Evolutionary conservation across 2,888 invertebrate species (phyloP).

Genomic region (Nephrotoma appendiculata): DNA sequence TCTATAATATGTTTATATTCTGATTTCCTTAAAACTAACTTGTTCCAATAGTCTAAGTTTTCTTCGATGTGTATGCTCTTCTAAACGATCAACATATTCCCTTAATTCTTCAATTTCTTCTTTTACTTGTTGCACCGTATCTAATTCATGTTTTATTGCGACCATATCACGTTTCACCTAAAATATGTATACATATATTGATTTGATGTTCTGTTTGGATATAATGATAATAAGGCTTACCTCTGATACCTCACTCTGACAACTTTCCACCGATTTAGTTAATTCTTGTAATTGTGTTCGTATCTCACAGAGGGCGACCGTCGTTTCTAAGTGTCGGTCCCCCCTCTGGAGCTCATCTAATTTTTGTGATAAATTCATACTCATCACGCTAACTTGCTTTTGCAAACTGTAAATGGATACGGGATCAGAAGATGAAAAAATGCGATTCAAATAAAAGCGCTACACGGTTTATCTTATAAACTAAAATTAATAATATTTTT

Average conservation of each 20-base stretch:
- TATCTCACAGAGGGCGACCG: constrained; percentile 87
- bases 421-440: background rate
- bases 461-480: background rate
- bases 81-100: constrained; percentile 82
- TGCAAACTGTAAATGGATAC: constrained; percentile 55
- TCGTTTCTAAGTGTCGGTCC: constrained; percentile 84
- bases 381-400: constrained; percentile 96
- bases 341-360: constrained; percentile 84
- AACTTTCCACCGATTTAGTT: constrained; percentile 88
- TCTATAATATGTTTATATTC: background rate
- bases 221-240: constrained; percentile 24
- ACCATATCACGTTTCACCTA: constrained; percentile 88
- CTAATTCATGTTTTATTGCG: constrained; percentile 85
- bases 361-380: constrained; percentile 88
- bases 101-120: constrained; percentile 87
- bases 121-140: constrained; percentile 88
- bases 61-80: constrained; percentile 80
- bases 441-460: background rate
- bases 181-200: background rate
- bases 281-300: constrained; percentile 84
- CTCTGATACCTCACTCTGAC: constrained; percentile 86
- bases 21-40: constrained; percentile 38
- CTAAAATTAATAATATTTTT: constrained; percentile 8
- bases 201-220: background rate
- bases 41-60: constrained; percentile 84